Evolutionary conservation across 1,140 invertebrate species (phyloP), one percentile per base, ranked within the genome.

Genomic region (Zaprionus vittiger): DNA sequence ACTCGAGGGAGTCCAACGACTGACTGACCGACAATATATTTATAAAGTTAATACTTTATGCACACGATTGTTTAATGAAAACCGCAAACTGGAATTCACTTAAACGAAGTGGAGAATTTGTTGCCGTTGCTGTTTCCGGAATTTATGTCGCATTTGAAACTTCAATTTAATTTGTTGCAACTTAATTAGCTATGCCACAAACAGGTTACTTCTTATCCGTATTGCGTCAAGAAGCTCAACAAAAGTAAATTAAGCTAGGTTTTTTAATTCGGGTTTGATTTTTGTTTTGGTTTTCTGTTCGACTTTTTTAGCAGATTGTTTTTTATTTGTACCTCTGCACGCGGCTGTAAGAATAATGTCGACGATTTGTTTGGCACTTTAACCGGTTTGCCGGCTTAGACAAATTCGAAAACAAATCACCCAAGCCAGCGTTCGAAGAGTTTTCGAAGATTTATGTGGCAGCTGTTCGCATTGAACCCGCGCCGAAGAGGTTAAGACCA

Each of bases 391-490:
- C 52, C 34, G 56, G 56, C 59, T 61, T 56, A 65, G n/a, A 73
- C 49, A 73, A 73, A 52, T 52, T 26, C 15, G 56, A 63, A 60
- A 64, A 44, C 63, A 57, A 73, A 62, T 72, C 57, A 73, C 64
- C 37, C 60, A 64, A 69, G 38, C 59, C 49, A 65, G 14, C 31
- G 31, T 34, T 34, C 31, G 28, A 28, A 56, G 47, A 65, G 76
- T 61, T 72, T 83, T 73, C 54, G 55, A 75, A 75, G 61, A 79
- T 79, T 79, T 79, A 68, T 79, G 66, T 66, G 67, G 79, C 82
- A 85, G 83, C 68, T 74, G 82, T 90, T 90, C 57, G 66, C 84
- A 89, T 84, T 89, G 84, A 89, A 89, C 84, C 79, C 85, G 54
- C 41, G 44, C 14, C 81, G 41, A 74, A 89, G 85, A 81, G 84